Evolutionary conservation across 1,140 invertebrate species (phyloP), one percentile per base, ranked within the genome.

Genomic region (Brachystomella parvula): DNA sequence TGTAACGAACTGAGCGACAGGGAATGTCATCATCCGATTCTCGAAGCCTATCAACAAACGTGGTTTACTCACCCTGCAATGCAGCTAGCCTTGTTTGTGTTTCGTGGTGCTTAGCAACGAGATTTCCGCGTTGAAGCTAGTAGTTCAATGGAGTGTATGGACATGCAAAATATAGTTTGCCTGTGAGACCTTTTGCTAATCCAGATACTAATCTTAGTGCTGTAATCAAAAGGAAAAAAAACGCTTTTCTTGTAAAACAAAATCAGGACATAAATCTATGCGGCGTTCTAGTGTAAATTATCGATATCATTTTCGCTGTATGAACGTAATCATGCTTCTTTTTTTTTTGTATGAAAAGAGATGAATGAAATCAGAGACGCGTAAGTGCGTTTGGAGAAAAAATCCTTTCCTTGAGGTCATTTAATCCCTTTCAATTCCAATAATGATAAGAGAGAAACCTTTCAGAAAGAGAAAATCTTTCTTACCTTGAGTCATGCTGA

Each of bases 131-230:
- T n/a, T n/a, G n/a, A n/a, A n/a, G n/a, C n/a, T n/a, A n/a, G n/a
- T n/a, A n/a, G n/a, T n/a, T n/a, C n/a, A n/a, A n/a, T n/a, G n/a
- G n/a, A n/a, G n/a, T 44, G 39, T n/a, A 12, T 44, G 39, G n/a
- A 44, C 9, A 12, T 44, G 39, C n/a, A 9, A 44, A 44, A 12
- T 44, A n/a, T n/a, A 44, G n/a, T 44, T 44, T 44, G 39, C n/a
- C 39, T 12, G n/a, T 44, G 39, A 44, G 39, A 44, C 39, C n/a
- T 44, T 9, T 44, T 44, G 9, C n/a, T n/a, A 44, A 12, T 44
- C n/a, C n/a, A n/a, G 39, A 44, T 44, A 44, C n/a, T 44, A n/a
- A 44, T 44, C 39, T 44, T 44, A n/a, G n/a, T n/a, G n/a, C n/a
- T n/a, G n/a, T n/a, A n/a, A n/a, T n/a, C n/a, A n/a, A n/a, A n/a